Base-by-base conservation (phyloP, 2,888 invertebrate species). In the Allophyes oxyacanthae region DNA sequence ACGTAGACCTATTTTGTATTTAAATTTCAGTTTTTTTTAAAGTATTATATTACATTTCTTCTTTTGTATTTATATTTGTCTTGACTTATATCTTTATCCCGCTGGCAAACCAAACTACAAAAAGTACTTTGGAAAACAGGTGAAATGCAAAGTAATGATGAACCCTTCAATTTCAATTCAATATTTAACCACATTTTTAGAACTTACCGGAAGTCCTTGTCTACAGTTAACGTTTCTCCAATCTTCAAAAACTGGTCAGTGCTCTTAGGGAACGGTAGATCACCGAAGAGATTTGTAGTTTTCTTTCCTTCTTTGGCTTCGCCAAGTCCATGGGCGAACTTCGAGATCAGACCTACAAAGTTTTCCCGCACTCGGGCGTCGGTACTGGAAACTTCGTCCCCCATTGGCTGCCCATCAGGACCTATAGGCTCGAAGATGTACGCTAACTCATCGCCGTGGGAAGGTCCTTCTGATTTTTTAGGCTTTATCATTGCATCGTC, bases 401-500 rank as follows among this genome's bases (percentile, higher is more conserved):
- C 87, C 15, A 96, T 60, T 0, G 95, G 90, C 13, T 94, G 94
- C 0, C 96, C 96, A 42, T 95, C 94, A 0, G 95, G 82, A 62
- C 96, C 95, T 37, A 95, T 89, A 0, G 95, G 94, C 78, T 97
- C 96, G 77, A 97, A 97, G 75, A 97, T 89, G 76, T 96, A 97
- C 0, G 95, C 95, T 25, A 97, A 83, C 75, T 97, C 97, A 75
- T 97, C 97, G 0, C 97, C 97, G 76, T 97, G 97, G 0, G 95
- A 92, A 0, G 95, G 94, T 0, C 83, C 94, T 80, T 83, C 88
- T 37, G 68, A 55, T 61, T 79, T 80, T 45, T 74, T 45, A 3
- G 68, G 60, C 33, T 62, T 72, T 43, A 65, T 58, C n/a, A 40
- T 46, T 13, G 60, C 40, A 10, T 76, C 72, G 9, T 67, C 68